Evolutionary conservation across 1,140 invertebrate genomes (phyloP).

Genomic region (Stegodyphus dumicola): DNA sequence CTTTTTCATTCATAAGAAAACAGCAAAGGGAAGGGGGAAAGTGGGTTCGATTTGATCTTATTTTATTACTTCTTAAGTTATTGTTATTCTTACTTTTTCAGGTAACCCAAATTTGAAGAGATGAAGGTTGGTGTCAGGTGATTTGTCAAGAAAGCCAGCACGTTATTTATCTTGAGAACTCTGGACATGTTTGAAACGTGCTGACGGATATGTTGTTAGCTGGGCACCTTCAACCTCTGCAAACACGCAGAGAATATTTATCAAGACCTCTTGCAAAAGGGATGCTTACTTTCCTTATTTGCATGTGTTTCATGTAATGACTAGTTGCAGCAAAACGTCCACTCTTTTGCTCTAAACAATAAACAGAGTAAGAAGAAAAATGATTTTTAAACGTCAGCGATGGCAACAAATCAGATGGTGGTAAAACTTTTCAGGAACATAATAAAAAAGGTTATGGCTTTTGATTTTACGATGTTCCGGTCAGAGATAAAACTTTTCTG

Average conservation of each 20-base stretch:
- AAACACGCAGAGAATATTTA: too few relatives aligned
- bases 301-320: neutral
- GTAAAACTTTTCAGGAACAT: neutral
- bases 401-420: neutral
- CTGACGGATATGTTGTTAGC: conserved; percentile 46
- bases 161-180: conserved; percentile 37
- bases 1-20: conserved; percentile 41
- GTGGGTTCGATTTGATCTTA: neutral
- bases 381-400: neutral
- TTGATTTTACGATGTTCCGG: too few relatives aligned
- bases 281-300: neutral
- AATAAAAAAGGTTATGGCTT: too few relatives aligned
- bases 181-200: conserved; percentile 11
- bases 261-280: too few relatives aligned
- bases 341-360: too few relatives aligned
- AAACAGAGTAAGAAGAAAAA: neutral
- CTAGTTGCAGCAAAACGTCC: too few relatives aligned
- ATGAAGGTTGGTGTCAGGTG: conserved; percentile 16
- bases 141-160: conserved; percentile 28
- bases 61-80: neutral
- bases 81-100: neutral
- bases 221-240: neutral
- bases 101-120: conserved; percentile 22
- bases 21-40: neutral
- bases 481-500: too few relatives aligned